These are phyloP conservation scores for Drosophila affinis DNA, from an alignment of 2,888 invertebrate species.

Conservation along the genomic window DNA sequence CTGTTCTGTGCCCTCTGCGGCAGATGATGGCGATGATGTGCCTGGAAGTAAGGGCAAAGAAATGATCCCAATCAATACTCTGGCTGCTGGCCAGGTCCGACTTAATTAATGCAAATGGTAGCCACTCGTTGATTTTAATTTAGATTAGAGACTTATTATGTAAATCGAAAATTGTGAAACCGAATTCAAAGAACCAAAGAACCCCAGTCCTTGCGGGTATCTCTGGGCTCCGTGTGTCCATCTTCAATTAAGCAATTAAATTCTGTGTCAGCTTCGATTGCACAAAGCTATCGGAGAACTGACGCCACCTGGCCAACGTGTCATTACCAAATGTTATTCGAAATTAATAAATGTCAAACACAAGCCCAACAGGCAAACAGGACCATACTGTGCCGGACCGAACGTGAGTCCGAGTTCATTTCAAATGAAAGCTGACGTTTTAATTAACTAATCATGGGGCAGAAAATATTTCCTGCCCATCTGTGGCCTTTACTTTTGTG, in stretches of 20 bases:
- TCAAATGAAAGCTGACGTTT: constrained; percentile 58
- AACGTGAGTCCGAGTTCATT: constrained; percentile 56
- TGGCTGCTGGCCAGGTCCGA: constrained; percentile 36
- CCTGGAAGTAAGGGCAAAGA: constrained; percentile 47
- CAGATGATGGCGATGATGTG: constrained; percentile 31
- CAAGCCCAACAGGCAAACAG: constrained; percentile 14
- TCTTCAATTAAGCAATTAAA: constrained; percentile 73
- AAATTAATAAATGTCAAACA: constrained; percentile 67
- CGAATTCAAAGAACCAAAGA: constrained; percentile 14
- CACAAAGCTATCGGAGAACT: constrained; percentile 13
- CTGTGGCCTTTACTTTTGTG: constrained; percentile 23
- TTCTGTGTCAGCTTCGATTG: constrained; percentile 42
- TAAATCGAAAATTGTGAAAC: constrained; percentile 40
- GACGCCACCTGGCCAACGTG: constrained; percentile 25
- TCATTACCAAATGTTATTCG: constrained; percentile 47
- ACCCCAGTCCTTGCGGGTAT: background rate
- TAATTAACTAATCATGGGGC: constrained; percentile 75
- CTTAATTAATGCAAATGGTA: constrained; percentile 78
- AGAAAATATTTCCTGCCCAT: constrained; percentile 37
- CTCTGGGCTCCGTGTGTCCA: constrained; percentile 7
- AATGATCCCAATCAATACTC: constrained; percentile 72
- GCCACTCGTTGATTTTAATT: constrained; percentile 73
- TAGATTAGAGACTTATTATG: constrained; percentile 68
- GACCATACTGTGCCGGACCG: background rate
- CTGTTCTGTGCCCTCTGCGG: constrained; percentile 4